Evolutionary conservation across 2,888 invertebrate species (phyloP).

Genomic region (Drosophila putrida): DNA sequence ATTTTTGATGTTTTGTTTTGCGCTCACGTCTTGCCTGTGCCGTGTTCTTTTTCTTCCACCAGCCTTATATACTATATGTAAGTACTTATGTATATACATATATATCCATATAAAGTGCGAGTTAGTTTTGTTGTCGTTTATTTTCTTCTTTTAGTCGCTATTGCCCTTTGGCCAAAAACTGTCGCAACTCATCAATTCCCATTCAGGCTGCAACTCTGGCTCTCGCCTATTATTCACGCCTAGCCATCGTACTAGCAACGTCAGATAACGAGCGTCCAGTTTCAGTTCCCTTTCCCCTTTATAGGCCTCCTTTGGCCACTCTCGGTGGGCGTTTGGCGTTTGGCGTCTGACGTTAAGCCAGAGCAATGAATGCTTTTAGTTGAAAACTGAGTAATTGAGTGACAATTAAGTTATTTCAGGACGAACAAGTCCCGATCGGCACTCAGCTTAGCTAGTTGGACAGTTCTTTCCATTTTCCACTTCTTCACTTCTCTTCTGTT

Average conservation of each 20-base stretch:
- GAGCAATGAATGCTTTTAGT: slow-evolving; percentile 80
- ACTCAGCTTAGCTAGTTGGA: slow-evolving; percentile 37
- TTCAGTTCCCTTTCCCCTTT: slow-evolving; percentile 12
- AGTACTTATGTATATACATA: slow-evolving; percentile 1
- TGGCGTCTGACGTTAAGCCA: slow-evolving; percentile 65
- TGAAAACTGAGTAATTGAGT: slow-evolving; percentile 85
- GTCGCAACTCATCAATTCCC: slow-evolving; percentile 82
- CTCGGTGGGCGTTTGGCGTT: slow-evolving; percentile 41
- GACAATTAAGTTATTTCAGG: slow-evolving; percentile 84
- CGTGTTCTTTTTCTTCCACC: slow-evolving; percentile 32
- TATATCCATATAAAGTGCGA: not conserved
- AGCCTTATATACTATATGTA: slow-evolving; percentile 8
- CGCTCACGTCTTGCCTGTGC: slow-evolving; percentile 36
- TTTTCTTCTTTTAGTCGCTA: slow-evolving; percentile 52
- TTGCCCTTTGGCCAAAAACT: slow-evolving; percentile 82
- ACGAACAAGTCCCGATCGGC: slow-evolving; percentile 73
- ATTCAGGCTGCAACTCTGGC: slow-evolving; percentile 62
- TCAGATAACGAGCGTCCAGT: slow-evolving; percentile 43
- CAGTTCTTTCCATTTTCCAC: slow-evolving; percentile 2
- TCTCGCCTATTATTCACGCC: slow-evolving; percentile 75
- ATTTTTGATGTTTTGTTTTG: slow-evolving; percentile 15
- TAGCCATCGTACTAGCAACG: slow-evolving; percentile 43
- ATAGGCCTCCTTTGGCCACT: slow-evolving; percentile 17
- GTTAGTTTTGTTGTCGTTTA: slow-evolving; percentile 10
- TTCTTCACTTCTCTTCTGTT: slow-evolving; percentile 1